phyloP scores from a whole-genome alignment of 2,113 vertebrate genomes.

The Bolborhynchus lineola region DNA sequence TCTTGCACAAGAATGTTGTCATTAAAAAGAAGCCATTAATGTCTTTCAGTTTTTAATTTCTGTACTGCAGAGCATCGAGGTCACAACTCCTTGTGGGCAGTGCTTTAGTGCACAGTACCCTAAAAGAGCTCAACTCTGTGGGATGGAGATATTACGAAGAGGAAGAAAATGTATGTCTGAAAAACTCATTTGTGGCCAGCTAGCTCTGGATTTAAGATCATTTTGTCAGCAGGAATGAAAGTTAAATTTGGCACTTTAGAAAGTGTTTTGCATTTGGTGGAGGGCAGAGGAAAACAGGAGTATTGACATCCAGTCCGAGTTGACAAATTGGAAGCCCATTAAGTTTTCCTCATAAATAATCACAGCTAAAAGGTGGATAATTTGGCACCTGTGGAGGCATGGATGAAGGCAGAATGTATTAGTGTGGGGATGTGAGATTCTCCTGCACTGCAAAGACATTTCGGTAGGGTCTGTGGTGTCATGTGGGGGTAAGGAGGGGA shows the following conservation, averaged over 20 bases:
- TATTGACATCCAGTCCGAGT: constrained; percentile 15
- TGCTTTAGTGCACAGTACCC: neutral
- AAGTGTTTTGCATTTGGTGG: constrained; percentile 9
- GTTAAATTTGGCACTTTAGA: constrained; percentile 69
- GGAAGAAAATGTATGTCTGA: constrained; percentile 40
- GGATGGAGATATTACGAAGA: constrained; percentile 50
- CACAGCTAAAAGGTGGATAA: neutral
- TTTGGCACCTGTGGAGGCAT: neutral
- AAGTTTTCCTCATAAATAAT: neutral
- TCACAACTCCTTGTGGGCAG: constrained; percentile 3
- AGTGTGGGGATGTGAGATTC: neutral
- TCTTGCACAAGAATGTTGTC: neutral
- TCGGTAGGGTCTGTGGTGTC: neutral
- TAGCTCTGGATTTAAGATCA: constrained; percentile 40
- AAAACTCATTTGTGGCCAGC: constrained; percentile 55
- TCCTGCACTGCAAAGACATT: neutral
- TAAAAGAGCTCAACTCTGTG: constrained; percentile 50
- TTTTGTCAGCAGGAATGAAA: constrained; percentile 71
- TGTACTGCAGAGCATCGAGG: neutral
- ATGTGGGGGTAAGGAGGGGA: neutral
- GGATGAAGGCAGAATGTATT: neutral
- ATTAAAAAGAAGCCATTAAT: constrained; percentile 46
- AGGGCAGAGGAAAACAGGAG: constrained; percentile 28
- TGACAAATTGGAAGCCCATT: constrained; percentile 33
- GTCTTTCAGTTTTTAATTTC: constrained; percentile 47